These are phyloP conservation scores for Oligia strigilis DNA, from an alignment of 2,888 invertebrate genomes.

Conservation along the genomic window DNA sequence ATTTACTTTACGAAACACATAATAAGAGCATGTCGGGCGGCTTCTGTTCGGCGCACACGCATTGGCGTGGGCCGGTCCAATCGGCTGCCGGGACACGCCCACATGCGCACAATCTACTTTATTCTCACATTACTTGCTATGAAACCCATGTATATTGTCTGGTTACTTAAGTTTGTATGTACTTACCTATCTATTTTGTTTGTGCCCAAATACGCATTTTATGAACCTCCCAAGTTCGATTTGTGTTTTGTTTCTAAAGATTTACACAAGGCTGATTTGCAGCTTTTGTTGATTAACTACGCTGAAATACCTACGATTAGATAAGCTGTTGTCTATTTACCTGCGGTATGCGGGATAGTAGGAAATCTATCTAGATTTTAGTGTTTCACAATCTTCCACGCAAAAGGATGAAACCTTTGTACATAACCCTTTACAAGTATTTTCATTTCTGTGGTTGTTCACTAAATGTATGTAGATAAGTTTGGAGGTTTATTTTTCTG, in stretches of 20 bases:
- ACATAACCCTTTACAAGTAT: not conserved
- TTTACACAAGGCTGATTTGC: not conserved
- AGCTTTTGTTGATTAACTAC: not conserved
- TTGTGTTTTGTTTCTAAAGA: conserved; percentile 12
- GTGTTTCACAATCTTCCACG: too few relatives aligned
- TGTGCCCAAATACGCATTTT: conserved; percentile 17
- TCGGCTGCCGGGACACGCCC: conserved; percentile 85
- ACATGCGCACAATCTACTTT: conserved; percentile 69
- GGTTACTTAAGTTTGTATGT: conserved; percentile 27
- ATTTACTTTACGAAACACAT: conserved; percentile 66
- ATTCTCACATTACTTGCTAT: conserved; percentile 57
- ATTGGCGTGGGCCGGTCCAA: conserved; percentile 87
- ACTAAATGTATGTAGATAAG: too few relatives aligned
- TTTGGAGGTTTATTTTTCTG: not conserved
- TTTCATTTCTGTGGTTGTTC: not conserved
- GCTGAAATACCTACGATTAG: not conserved
- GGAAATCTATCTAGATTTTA: not conserved
- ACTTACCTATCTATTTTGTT: conserved; percentile 6
- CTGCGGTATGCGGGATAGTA: not conserved
- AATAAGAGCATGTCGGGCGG: conserved; percentile 65
- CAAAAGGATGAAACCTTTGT: not conserved
- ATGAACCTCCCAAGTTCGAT: not conserved
- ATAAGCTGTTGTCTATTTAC: not conserved
- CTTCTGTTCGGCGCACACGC: conserved; percentile 88
- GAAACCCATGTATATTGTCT: conserved; percentile 31